Base-by-base conservation (phyloP, 2,113 vertebrate genomes). In the Rhizomys pruinosus region DNA sequence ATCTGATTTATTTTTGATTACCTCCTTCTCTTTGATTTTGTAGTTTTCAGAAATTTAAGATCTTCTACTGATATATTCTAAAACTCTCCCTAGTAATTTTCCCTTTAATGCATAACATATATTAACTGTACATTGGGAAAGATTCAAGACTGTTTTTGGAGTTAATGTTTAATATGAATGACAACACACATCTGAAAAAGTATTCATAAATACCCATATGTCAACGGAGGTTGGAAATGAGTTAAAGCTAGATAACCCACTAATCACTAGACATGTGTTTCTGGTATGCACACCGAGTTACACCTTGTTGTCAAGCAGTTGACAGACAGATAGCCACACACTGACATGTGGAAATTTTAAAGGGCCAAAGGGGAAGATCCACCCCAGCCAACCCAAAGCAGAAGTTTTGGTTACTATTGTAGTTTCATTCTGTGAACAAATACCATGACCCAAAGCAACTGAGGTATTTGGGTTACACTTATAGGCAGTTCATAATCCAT, bases 41-140 rank as follows among this genome's bases (percentile, higher is more conserved):
- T 88, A 63, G 39, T 76, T 59, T 47, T 92, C 68, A 72, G 52
- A 80, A 47, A 73, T 55, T 37, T 66, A 90, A 80, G 69, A 15
- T 82, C 87, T 69, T 44, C 22, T n/a, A 27, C 7, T 69, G 5
- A 64, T 73, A 85, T 92, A 39, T 92, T 73, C 69, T 93, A 84
- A 93, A 94, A 74, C 27, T 90, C 16, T 84, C 12, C 22, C 34
- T 29, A 73, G n/a, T 19, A 73, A 3, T 84, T 86, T 78, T 76
- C 57, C 63, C 29, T 89, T 73, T 89, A 92, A 32, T 39, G 57
- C 44, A 2, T 27, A 91, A 69, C 32, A 78, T 34, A 37, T 92
- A 42, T 27, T 64, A 94, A 90, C 6, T 20, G 63, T 61, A 34
- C 80, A 9, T 87, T 23, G 69, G 72, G 77, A 90, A 92, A 90